phyloP scores from a whole-genome alignment of 2,797 vertebrate species.

The Catharus ustulatus region DNA sequence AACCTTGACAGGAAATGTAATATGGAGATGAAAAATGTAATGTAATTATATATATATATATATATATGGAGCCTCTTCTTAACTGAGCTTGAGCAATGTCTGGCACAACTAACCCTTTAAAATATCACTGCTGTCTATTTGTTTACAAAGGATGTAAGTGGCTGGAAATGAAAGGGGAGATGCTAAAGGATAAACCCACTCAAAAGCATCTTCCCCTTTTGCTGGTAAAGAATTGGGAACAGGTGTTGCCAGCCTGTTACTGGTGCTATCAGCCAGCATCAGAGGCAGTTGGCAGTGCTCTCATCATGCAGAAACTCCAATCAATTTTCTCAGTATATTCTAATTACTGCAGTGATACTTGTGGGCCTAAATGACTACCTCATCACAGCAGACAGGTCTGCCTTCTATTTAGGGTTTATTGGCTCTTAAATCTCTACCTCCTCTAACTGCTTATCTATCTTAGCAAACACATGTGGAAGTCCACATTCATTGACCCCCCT shows the following conservation, averaged over 20 bases:
- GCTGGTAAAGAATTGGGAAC: not conserved
- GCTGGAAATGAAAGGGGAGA: not conserved
- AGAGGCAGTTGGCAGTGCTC: constrained; percentile 45
- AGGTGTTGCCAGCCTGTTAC: constrained; percentile 11
- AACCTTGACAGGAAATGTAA: not conserved
- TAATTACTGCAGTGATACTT: constrained; percentile 54
- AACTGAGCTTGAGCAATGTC: not conserved
- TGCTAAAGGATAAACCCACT: not conserved
- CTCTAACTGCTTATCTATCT: not conserved
- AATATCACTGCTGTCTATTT: not conserved
- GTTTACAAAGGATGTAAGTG: not conserved
- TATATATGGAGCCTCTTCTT: not conserved
- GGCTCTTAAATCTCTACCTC: not conserved
- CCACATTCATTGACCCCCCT: not conserved
- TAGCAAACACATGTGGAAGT: not conserved
- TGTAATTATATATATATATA: no score
- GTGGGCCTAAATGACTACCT: constrained; percentile 37
- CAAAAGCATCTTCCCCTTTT: not conserved
- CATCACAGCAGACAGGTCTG: constrained; percentile 5
- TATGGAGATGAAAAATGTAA: not conserved
- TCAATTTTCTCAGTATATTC: constrained; percentile 47
- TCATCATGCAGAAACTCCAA: constrained; percentile 58
- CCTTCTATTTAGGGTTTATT: not conserved
- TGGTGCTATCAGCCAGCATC: constrained; percentile 13
- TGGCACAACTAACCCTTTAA: constrained; percentile 8